Conservation (phyloP, 1,140 invertebrate species). For the Hirudo medicinalis region DNA sequence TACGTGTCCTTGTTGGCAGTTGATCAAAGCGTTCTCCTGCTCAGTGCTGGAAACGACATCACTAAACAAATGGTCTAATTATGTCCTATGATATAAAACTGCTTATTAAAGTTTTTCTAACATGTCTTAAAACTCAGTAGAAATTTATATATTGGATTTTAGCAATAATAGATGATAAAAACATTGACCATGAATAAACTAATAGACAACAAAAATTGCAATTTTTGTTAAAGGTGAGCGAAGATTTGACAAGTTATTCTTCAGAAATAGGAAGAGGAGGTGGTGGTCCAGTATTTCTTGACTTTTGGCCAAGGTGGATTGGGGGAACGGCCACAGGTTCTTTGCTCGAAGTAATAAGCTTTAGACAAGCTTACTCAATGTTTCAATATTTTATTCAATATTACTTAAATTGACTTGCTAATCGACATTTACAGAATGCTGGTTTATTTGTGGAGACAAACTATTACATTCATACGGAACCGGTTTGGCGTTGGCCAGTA, state of each 20-base stretch:
- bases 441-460: constrained; percentile 1
- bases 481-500: too few species aligned
- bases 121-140: too few species aligned
- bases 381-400: too few species aligned
- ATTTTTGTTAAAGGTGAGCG: background rate
- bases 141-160: too few species aligned
- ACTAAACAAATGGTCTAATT: constrained; percentile 39
- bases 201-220: too few species aligned
- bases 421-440: background rate
- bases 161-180: too few species aligned
- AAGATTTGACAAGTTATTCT: background rate
- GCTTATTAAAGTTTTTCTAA: too few species aligned
- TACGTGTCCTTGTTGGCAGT: constrained; percentile 71
- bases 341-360: background rate
- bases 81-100: too few species aligned
- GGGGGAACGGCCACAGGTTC: background rate
- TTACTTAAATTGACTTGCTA: too few species aligned
- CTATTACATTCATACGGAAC: background rate
- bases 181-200: too few species aligned
- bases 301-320: background rate
- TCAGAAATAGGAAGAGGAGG: background rate
- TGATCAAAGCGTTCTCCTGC: constrained; percentile 66
- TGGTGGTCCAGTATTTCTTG: background rate
- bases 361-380: too few species aligned
- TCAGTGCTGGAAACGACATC: constrained; percentile 54